These are phyloP conservation scores for Bagarius yarrelli DNA, from an alignment of 2,113 vertebrate species.

Conservation along the genomic window DNA sequence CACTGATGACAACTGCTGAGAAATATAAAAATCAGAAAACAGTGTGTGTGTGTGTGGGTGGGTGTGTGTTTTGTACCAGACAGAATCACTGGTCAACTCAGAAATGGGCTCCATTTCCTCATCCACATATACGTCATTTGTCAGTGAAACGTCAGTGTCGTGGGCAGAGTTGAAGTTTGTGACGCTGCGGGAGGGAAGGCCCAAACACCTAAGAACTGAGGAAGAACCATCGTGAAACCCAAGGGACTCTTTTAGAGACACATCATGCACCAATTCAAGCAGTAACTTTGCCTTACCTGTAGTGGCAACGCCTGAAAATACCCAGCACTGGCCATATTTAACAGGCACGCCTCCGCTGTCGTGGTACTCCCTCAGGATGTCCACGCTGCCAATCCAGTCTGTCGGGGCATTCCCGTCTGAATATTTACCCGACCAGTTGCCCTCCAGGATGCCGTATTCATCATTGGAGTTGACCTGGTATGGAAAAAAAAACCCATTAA, in stretches of 20 bases:
- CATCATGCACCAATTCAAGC: background rate
- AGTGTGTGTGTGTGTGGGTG: too few relatives aligned
- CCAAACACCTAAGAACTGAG: slow-evolving; percentile 83
- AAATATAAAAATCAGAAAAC: too few relatives aligned
- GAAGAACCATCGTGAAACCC: background rate
- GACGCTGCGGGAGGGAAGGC: slow-evolving; percentile 81
- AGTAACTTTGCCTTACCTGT: slow-evolving; percentile 65
- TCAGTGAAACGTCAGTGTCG: slow-evolving; percentile 86
- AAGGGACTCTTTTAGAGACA: background rate
- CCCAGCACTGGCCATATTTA: slow-evolving; percentile 92
- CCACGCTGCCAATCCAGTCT: slow-evolving; percentile 86
- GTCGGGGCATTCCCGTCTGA: slow-evolving; percentile 76
- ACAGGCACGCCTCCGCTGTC: slow-evolving; percentile 70
- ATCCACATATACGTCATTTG: slow-evolving; percentile 84
- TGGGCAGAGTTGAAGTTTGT: slow-evolving; percentile 90
- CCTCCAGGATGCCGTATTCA: slow-evolving; percentile 83
- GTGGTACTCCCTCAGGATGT: slow-evolving; percentile 82
- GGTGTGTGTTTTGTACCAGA: slow-evolving; percentile 72
- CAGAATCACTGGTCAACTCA: slow-evolving; percentile 78
- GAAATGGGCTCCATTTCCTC: slow-evolving; percentile 81
- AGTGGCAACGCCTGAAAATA: slow-evolving; percentile 86
- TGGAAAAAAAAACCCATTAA: too few relatives aligned
- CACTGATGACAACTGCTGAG: too few relatives aligned
- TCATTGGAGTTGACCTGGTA: slow-evolving; percentile 84
- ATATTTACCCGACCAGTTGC: slow-evolving; percentile 84